Evolutionary conservation across 2,888 invertebrate species (phyloP).

Genomic region (Dysmachus trigonus): DNA sequence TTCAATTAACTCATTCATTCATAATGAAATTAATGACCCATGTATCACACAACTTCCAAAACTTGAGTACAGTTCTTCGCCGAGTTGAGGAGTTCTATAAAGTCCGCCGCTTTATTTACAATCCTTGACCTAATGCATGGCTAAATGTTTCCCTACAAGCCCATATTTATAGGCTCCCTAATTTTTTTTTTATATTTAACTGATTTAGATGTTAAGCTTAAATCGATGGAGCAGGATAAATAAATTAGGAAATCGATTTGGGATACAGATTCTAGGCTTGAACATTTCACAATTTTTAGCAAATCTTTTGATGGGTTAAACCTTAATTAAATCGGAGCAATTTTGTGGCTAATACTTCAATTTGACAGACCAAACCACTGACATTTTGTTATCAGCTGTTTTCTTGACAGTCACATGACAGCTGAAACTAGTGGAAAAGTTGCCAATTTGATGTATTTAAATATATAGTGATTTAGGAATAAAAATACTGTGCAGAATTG

Average conservation of each 20-base stretch:
- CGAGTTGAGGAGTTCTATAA: not conserved
- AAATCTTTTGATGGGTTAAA: not conserved
- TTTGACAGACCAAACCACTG: slow-evolving; percentile 2
- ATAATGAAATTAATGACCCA: not conserved
- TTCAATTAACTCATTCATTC: not conserved
- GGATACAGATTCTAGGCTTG: not conserved
- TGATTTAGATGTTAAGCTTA: not conserved
- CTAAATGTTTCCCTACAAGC: not conserved
- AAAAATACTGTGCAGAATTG: not conserved
- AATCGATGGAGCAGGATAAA: not conserved
- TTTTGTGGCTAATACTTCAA: not conserved
- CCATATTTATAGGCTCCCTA: not conserved
- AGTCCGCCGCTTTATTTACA: not conserved
- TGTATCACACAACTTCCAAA: not conserved
- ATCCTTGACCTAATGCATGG: not conserved
- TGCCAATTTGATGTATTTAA: slow-evolving; percentile 55
- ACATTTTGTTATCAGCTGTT: slow-evolving; percentile 61
- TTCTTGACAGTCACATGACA: slow-evolving; percentile 65
- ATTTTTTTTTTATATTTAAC: not conserved
- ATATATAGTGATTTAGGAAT: not conserved
- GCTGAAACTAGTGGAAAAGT: slow-evolving; percentile 60
- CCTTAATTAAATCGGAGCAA: not conserved
- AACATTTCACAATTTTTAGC: not conserved
- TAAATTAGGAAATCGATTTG: not conserved
- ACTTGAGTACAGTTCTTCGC: not conserved